Evolutionary conservation across 1,140 invertebrate genomes (phyloP).

Genomic region (Cyrtorhinus lividipennis): DNA sequence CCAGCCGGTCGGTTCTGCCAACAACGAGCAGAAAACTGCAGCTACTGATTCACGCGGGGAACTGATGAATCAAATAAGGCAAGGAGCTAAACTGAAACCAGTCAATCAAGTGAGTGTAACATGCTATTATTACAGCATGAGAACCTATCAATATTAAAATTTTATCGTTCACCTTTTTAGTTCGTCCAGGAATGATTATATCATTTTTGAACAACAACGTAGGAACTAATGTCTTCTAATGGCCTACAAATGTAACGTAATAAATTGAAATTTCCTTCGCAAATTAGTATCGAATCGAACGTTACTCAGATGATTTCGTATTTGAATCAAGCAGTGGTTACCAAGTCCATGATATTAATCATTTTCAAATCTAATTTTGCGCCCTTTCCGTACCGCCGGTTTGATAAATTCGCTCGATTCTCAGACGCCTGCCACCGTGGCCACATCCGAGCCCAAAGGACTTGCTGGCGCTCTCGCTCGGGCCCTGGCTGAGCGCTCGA

Average conservation of each 20-base stretch:
- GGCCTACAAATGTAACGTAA: too few species aligned
- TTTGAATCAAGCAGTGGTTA: too few species aligned
- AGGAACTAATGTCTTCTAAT: too few species aligned
- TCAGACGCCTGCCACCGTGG: too few species aligned
- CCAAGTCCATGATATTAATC: neutral
- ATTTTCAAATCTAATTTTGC: neutral
- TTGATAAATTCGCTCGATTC: neutral
- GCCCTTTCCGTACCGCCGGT: neutral
- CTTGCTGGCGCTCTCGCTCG: constrained; percentile 62
- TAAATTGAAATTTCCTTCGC: too few species aligned
- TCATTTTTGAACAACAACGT: too few species aligned
- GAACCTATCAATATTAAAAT: too few species aligned
- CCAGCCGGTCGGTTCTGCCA: constrained; percentile 29
- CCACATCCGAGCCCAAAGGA: constrained; percentile 32
- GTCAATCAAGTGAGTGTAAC: constrained; percentile 31
- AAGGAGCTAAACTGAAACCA: constrained; percentile 57
- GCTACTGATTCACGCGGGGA: constrained; percentile 47
- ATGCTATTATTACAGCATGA: too few species aligned
- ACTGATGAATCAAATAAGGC: constrained; percentile 61
- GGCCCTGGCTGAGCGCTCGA: constrained; percentile 54
- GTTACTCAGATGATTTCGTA: too few species aligned
- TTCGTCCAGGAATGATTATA: too few species aligned
- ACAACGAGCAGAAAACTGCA: constrained; percentile 18
- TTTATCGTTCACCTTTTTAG: too few species aligned
- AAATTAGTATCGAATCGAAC: too few species aligned